These are phyloP conservation scores for Poeciliopsis occidentalis DNA, from an alignment of 2,113 vertebrate genomes.

Conservation along the genomic window DNA sequence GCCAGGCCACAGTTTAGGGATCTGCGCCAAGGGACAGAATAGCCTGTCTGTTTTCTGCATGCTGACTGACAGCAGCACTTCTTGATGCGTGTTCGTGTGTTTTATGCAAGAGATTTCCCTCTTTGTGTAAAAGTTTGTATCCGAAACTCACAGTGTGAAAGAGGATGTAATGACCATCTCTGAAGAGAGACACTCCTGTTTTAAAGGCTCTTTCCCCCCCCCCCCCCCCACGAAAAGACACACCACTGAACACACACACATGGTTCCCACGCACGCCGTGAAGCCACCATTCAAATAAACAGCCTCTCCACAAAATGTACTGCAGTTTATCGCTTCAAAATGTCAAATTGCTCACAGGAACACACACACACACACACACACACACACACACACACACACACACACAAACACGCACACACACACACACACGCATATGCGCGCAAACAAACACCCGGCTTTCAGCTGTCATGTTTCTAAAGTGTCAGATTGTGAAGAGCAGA, in stretches of 20 bases:
- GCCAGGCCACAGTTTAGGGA: conserved; percentile 57
- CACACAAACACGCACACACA: conserved; percentile 5
- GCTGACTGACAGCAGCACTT: conserved; percentile 66
- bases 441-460: conserved; percentile 34
- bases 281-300: conserved; percentile 59
- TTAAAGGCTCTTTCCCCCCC: conserved; percentile 13
- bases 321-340: conserved; percentile 48
- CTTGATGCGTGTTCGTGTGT: conserved; percentile 33
- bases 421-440: neutral
- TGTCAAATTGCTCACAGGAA: conserved; percentile 26
- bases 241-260: neutral
- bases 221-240: neutral
- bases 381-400: conserved; percentile 22
- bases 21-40: conserved; percentile 62
- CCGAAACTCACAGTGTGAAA: conserved; percentile 21
- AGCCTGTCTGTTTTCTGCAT: conserved; percentile 65
- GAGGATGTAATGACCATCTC: conserved; percentile 32
- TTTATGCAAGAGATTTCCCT: conserved; percentile 3
- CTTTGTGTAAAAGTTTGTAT: conserved; percentile 16
- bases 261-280: conserved; percentile 31
- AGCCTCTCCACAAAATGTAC: conserved; percentile 33
- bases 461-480: conserved; percentile 56
- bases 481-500: conserved; percentile 67
- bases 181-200: conserved; percentile 18
- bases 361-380: conserved; percentile 11